Evolutionary conservation across 2,113 vertebrate genomes (phyloP), one percentile per base, ranked within the genome.

Genomic region (Cyanoliseus patagonus): DNA sequence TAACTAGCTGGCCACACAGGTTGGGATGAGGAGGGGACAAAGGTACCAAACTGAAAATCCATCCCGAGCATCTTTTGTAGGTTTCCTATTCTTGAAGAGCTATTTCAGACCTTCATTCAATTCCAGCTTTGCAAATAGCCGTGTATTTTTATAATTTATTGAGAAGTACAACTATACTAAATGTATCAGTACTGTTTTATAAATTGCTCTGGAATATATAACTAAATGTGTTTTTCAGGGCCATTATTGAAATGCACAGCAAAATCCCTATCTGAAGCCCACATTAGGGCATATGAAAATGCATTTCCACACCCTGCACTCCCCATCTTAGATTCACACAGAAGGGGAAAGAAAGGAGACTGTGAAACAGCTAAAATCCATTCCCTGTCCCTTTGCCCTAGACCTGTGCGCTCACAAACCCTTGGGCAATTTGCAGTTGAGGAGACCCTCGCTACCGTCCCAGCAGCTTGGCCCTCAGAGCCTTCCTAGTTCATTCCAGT

Each of bases 401-500:
- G 79, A 20, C 52, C 42, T 42, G 3, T 41, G 68, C 37, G 63
- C 92, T 84, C 46, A 66, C 33, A 67, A 44, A 87, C 33, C 63
- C 61, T 66, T 3, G 73, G 70, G 61, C 86, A 63, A 51, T 59
- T 73, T 90, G 88, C 70, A 74, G 68, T 12, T 63, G 91, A 75
- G 92, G 86, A 81, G 15, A 44, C 42, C 91, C 73, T 86, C 13
- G 6, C 83, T 94, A 77, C 66, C 1, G 37, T 47, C 69, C 74
- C 52, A 46, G 93, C 94, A 94, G 95, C 94, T 95, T 95, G 86
- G 86, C 89, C 89, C 83, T 82, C 94, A 68, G 81, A 95, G 86
- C 94, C 83, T 92, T 70, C 93, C 94, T 53, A 61, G 94, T 44
- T 64, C 93, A 95, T 97, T 94, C 30, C 96, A 95, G 64, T 94